phyloP scores from a whole-genome alignment of 1,140 invertebrate species.

The Periplaneta americana region DNA sequence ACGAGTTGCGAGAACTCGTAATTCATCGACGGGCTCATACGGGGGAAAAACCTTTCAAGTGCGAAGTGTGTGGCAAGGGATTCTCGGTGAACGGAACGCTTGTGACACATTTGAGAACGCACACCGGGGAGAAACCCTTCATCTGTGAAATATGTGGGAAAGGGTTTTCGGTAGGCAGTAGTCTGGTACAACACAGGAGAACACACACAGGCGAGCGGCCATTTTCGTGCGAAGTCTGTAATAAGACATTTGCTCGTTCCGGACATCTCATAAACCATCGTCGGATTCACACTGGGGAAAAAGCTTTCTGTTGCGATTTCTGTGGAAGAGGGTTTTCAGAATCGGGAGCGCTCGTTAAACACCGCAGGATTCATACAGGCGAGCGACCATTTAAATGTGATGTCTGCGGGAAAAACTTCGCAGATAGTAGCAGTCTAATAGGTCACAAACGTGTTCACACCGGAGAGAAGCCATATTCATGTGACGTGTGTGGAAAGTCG shows the following conservation, averaged over 20 bases:
- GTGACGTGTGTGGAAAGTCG: background rate
- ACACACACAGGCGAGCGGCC: background rate
- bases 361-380: conserved; percentile 44
- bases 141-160: conserved; percentile 35
- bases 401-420: conserved; percentile 16
- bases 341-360: conserved; percentile 21
- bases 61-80: conserved; percentile 45
- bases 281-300: background rate
- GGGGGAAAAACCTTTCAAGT: conserved; percentile 44
- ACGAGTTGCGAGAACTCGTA: conserved; percentile 21
- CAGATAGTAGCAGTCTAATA: background rate
- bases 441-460: background rate
- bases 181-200: background rate
- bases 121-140: conserved; percentile 43
- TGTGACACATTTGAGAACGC: conserved; percentile 42
- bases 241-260: background rate
- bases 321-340: conserved; percentile 33
- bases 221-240: background rate
- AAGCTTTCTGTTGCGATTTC: background rate
- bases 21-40: conserved; percentile 40
- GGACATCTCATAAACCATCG: background rate
- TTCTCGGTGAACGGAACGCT: conserved; percentile 45
- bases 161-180: background rate
- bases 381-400: conserved; percentile 26
- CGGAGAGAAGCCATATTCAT: conserved; percentile 1